Evolutionary conservation across 2,888 invertebrate species (phyloP).

Genomic region (Zeuzera pyrina): DNA sequence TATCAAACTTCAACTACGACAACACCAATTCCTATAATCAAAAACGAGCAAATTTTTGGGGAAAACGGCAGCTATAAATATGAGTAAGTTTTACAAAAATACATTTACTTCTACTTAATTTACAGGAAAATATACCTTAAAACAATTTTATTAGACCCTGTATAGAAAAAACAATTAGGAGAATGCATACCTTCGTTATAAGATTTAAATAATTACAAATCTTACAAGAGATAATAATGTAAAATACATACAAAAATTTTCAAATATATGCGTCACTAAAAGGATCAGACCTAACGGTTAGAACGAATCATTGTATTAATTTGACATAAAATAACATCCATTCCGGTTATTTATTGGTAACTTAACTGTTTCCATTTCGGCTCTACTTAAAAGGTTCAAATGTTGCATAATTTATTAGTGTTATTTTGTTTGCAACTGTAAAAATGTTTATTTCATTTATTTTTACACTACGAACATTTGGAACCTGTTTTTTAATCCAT

Average conservation of each 20-base stretch:
- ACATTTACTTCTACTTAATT: too few species aligned
- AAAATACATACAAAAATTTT: too few species aligned
- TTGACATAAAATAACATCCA: conserved; percentile 23
- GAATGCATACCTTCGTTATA: neutral
- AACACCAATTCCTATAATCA: conserved; percentile 49
- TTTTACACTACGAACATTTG: too few species aligned
- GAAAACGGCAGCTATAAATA: conserved; percentile 68
- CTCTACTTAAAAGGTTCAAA: conserved; percentile 5
- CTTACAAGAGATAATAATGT: too few species aligned
- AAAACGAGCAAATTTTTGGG: conserved; percentile 54
- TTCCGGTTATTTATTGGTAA: conserved; percentile 13
- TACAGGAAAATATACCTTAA: too few species aligned
- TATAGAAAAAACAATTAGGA: too few species aligned
- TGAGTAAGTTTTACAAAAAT: conserved; percentile 63
- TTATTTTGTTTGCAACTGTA: too few species aligned
- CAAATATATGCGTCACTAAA: too few species aligned
- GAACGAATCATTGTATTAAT: conserved; percentile 22
- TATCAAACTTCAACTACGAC: conserved; percentile 26
- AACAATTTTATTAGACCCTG: too few species aligned
- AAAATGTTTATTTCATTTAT: too few species aligned
- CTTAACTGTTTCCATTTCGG: conserved; percentile 14
- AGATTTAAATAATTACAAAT: neutral
- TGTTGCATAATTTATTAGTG: conserved; percentile 12
- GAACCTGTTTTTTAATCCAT: too few species aligned
- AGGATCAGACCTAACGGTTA: conserved; percentile 36